These are phyloP conservation scores for Brienomyrus longianalis DNA, from an alignment of 2,113 vertebrate genomes.

Conservation along the genomic window DNA sequence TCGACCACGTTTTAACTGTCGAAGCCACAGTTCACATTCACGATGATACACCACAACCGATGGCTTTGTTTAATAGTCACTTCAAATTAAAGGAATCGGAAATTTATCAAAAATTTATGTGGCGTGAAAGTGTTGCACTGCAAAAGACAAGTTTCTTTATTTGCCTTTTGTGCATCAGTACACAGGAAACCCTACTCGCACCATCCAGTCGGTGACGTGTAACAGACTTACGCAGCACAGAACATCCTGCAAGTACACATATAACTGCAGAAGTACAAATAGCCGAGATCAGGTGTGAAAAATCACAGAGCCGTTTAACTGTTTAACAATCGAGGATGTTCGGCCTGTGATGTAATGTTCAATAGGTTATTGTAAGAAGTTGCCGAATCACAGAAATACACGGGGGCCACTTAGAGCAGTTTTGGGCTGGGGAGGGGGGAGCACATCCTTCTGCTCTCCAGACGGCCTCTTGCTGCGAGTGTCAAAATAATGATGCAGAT, in stretches of 20 bases:
- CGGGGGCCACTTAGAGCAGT: not conserved
- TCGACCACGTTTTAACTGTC: constrained; percentile 9
- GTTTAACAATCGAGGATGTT: not conserved
- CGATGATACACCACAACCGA: not conserved
- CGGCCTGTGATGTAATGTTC: not conserved
- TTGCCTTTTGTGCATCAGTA: not conserved
- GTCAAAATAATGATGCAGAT: constrained; percentile 60
- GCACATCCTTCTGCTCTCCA: constrained; percentile 29
- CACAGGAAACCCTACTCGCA: not conserved
- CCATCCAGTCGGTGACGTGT: not conserved
- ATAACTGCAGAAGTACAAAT: not conserved
- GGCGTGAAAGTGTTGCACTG: not conserved
- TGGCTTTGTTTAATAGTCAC: constrained; percentile 17
- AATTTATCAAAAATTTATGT: constrained; percentile 40
- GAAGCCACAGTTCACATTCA: constrained; percentile 21
- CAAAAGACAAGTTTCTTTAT: not conserved
- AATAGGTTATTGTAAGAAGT: not conserved
- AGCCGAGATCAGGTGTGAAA: not conserved
- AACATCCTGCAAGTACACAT: not conserved
- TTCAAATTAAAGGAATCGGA: constrained; percentile 28
- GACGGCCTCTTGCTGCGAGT: constrained; percentile 48
- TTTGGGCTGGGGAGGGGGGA: not conserved
- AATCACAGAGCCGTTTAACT: not conserved
- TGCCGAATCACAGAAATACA: not conserved
- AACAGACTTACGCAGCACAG: not conserved